Conservation (phyloP, 2,797 vertebrate genomes). For the Schizopygopsis malacanthus region DNA sequence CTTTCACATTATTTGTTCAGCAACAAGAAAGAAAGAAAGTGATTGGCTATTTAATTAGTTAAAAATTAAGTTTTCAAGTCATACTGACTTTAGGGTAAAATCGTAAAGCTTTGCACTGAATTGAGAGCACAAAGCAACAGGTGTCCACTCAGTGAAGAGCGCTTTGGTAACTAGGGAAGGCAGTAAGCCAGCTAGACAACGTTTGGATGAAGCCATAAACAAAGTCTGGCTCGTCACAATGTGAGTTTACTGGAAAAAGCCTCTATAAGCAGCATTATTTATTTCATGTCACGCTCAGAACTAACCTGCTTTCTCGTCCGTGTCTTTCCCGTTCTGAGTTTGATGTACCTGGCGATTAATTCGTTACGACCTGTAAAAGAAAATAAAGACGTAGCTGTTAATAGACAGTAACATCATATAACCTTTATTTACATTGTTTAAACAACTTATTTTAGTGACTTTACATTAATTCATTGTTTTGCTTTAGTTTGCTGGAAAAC, state of each 20-base stretch:
- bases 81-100: neutral
- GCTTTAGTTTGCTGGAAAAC: neutral
- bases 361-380: slow-evolving; percentile 92
- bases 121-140: slow-evolving; percentile 45
- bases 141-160: slow-evolving; percentile 10
- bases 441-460: neutral
- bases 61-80: slow-evolving; percentile 18
- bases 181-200: slow-evolving; percentile 7
- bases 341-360: slow-evolving; percentile 99
- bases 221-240: slow-evolving; percentile 5
- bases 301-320: slow-evolving; percentile 97
- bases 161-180: slow-evolving; percentile 20
- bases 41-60: neutral
- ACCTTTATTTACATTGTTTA: neutral
- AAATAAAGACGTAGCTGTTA: slow-evolving; percentile 49
- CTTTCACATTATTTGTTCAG: slow-evolving; percentile 23
- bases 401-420: neutral
- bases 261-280: slow-evolving; percentile 1
- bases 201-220: slow-evolving; percentile 21
- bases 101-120: slow-evolving; percentile 17
- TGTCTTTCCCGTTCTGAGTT: slow-evolving; percentile 97
- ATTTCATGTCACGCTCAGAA: neutral
- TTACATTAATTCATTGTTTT: neutral
- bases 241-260: slow-evolving; percentile 8
- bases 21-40: neutral